Evolutionary conservation across 1,140 invertebrate genomes (phyloP), one percentile per base, ranked within the genome.

Genomic region (Euwallacea similis): DNA sequence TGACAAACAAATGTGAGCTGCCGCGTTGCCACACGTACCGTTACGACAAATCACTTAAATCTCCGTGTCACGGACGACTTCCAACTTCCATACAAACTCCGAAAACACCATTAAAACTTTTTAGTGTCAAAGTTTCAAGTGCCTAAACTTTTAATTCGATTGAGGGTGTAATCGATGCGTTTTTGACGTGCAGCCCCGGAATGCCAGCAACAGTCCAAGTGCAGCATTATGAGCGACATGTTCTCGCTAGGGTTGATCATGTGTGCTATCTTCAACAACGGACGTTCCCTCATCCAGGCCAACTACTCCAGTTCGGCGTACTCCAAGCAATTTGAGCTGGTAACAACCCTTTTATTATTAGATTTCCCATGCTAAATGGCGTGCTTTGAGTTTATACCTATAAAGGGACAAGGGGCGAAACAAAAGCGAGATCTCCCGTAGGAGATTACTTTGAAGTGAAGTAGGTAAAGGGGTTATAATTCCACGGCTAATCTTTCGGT

Each of bases 191-290:
- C 83, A 93, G 94, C 94, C 44, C 95, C 95, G 0, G 95, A 97
- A 86, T 89, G 94, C 50, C 96, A 98, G 82, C 87, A 88, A 9
- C 88, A 88, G 63, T 94, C 93, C 61, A 86, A 88, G 15, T 95
- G 92, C 81, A 94, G 89, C 77, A 90, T 93, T 42, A 85, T 92
- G 10, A 95, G 93, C 75, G 97, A 98, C 81, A 97, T 98, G 93
- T 98, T 94, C 83, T 96, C 95, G 0, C 82, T 98, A 66, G 97
- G 97, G 13, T 90, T 98, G 88, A 89, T 96, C 6, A 91, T 98
- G 77, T 94, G 93, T 81, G 87, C 94, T 7, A 88, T 98, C 70
- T 98, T 95, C 85, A 98, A 97, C 83, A 85, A 89, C 61, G 96
- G 96, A 11, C 87, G 88, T 70, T 88, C 93, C 0, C 83, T 98